Evolutionary conservation across 64 coral and sea anemone species (phyloP).

Genomic region (Platygyra sinensis): DNA sequence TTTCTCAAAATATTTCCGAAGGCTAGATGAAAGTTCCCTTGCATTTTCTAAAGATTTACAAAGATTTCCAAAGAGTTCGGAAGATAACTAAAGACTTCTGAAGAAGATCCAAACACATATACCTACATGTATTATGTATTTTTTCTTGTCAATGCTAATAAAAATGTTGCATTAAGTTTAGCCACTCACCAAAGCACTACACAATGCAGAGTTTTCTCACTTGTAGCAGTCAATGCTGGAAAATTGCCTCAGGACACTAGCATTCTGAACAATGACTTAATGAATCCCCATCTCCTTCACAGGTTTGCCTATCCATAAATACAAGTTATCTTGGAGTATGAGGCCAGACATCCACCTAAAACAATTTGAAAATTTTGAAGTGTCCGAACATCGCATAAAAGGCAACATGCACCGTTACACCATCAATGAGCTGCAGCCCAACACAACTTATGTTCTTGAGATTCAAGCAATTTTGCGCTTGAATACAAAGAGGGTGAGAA

Average conservation of each 20-base stretch:
- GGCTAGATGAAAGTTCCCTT: no score
- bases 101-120: no score
- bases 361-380: background rate
- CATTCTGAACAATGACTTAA: no score
- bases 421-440: constrained; percentile 11
- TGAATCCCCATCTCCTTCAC: background rate
- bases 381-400: background rate
- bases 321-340: constrained; percentile 36
- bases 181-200: no score
- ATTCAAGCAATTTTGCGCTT: constrained; percentile 24
- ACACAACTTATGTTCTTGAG: constrained; percentile 39
- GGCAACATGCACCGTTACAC: background rate
- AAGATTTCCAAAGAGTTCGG: no score
- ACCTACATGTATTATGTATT: no score
- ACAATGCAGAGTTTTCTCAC: background rate
- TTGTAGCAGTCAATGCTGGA: background rate
- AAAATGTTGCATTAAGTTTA: no score
- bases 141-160: no score
- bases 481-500: background rate
- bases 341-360: background rate
- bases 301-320: constrained; percentile 21
- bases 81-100: no score
- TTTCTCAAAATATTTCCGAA: no score
- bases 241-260: no score
- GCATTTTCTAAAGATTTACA: no score